phyloP scores from a whole-genome alignment of 2,113 vertebrate genomes.

The Amblyornis subalaris region DNA sequence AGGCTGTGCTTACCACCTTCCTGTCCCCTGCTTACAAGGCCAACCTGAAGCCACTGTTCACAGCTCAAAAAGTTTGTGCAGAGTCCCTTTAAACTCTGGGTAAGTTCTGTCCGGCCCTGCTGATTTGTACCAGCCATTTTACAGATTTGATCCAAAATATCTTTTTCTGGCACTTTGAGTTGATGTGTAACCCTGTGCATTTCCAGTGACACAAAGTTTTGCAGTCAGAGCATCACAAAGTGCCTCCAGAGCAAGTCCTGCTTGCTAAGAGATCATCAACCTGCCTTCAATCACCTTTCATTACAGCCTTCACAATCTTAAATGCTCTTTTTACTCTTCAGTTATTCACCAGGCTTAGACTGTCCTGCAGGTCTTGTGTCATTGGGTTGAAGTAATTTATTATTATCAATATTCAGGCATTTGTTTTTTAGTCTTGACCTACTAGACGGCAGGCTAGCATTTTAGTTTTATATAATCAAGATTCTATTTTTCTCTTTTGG shows the following conservation, averaged over 20 bases:
- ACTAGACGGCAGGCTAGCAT: not conserved
- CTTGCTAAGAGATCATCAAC: not conserved
- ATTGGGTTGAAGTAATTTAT: not conserved
- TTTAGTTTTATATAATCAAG: not conserved
- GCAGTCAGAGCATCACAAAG: not conserved
- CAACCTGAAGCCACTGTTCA: not conserved
- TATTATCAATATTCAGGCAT: not conserved
- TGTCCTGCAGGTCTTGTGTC: not conserved
- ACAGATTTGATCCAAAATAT: not conserved
- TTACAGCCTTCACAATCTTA: not conserved
- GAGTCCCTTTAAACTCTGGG: not conserved
- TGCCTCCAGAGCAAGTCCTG: not conserved
- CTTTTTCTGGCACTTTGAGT: not conserved
- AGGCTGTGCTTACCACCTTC: not conserved
- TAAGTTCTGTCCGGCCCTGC: not conserved
- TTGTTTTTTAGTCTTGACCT: not conserved
- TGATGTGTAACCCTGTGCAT: rapidly evolving
- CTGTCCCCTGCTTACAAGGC: not conserved
- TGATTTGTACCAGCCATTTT: not conserved
- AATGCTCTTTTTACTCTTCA: not conserved
- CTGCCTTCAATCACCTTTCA: not conserved
- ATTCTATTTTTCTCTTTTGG: not conserved
- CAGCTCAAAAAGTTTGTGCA: not conserved
- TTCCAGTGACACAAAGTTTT: not conserved
- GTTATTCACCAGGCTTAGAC: not conserved